A percentile compares a stretch with the other conserved stretches of the same genome.
Conservation (phyloP, 2,797 vertebrate genomes). For the Lerista edwardsae region DNA sequence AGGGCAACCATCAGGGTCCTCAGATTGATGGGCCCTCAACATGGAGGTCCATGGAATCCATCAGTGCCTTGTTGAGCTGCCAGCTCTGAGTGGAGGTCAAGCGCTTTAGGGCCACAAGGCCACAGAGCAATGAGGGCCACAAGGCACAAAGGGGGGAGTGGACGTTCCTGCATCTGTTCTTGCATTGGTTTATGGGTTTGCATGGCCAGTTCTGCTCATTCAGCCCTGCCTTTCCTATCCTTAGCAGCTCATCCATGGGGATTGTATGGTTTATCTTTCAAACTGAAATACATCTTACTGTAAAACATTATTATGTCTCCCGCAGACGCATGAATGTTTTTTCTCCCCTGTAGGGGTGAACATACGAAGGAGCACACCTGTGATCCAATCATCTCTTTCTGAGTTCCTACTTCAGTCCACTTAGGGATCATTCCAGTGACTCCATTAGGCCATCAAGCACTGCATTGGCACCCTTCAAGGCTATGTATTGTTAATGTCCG, state of each 20-base stretch:
- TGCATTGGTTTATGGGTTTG: no score
- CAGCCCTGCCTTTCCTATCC: neutral
- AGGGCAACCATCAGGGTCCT: no score
- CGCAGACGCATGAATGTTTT: constrained; percentile 30
- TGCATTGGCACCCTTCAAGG: constrained; percentile 51
- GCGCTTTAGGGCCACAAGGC: no score
- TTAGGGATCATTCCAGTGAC: constrained; percentile 53
- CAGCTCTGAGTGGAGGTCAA: no score
- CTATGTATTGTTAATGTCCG: constrained; percentile 49
- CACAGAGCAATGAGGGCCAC: no score
- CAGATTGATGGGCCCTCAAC: no score
- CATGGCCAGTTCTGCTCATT: neutral
- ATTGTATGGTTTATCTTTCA: neutral
- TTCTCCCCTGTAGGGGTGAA: constrained; percentile 25
- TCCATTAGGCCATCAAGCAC: constrained; percentile 61
- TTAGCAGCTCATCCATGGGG: constrained; percentile 22
- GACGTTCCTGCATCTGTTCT: no score
- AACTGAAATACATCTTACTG: neutral
- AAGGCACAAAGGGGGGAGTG: no score
- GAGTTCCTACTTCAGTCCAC: constrained; percentile 50
- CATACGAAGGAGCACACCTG: constrained; percentile 35
- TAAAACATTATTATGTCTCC: constrained; percentile 37
- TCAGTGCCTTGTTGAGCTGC: no score
- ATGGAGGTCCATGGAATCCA: no score
- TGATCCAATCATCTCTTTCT: constrained; percentile 37